phyloP scores from a whole-genome alignment of 2,797 vertebrate species.

The Cyprinodon diabolis region DNA sequence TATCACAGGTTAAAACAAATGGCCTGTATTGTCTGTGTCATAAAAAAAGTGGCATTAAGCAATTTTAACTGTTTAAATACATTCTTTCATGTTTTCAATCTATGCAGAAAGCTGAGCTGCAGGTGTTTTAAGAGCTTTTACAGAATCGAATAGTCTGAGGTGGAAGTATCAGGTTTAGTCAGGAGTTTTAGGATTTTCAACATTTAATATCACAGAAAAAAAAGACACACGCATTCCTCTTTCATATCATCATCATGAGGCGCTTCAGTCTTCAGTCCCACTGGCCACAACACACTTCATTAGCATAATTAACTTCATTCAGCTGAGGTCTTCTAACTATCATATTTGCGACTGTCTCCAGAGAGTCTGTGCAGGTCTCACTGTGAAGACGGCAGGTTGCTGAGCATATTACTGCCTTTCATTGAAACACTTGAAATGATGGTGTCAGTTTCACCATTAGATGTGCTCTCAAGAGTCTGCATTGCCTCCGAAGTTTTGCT shows the following conservation, averaged over 20 bases:
- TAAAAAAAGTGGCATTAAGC: neutral
- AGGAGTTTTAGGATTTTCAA: neutral
- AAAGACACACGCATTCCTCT: neutral
- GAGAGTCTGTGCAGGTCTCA: constrained; percentile 52
- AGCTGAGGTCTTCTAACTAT: constrained; percentile 62
- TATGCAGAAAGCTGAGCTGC: neutral
- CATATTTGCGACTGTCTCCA: constrained; percentile 61
- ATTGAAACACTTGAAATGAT: constrained; percentile 10
- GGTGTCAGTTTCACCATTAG: constrained; percentile 28
- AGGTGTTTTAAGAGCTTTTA: neutral
- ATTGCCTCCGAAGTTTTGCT: constrained; percentile 11
- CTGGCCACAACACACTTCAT: constrained; percentile 53
- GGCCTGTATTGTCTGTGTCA: neutral
- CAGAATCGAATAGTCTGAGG: neutral
- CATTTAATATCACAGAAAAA: neutral
- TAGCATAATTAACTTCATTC: constrained; percentile 70
- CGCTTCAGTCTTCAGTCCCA: constrained; percentile 37
- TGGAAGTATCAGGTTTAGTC: neutral
- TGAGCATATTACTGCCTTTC: constrained; percentile 37
- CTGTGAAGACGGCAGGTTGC: constrained; percentile 26
- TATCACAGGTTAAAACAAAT: neutral
- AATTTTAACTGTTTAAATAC: constrained; percentile 7
- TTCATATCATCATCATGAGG: constrained; percentile 13
- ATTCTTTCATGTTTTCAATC: neutral
- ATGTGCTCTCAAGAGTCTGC: constrained; percentile 17